Base-by-base conservation (phyloP, 1,140 invertebrate species). In the Wiebesia pumilae region DNA sequence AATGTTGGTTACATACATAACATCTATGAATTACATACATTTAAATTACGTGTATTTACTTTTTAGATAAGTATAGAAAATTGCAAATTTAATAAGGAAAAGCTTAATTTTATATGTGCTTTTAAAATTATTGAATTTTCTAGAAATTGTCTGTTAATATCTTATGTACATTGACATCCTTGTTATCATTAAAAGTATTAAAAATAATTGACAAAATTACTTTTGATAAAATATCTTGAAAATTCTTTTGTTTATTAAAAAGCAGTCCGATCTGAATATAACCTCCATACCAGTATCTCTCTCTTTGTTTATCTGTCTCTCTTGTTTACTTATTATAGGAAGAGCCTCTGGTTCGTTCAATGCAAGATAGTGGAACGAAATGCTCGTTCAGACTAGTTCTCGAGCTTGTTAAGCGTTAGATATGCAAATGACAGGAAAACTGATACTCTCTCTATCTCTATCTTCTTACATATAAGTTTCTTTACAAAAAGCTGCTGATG, bases 401-500 rank as follows among this genome's bases (percentile, higher is more conserved):
- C 79, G 67, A 85, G 84, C 84, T 85, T 85, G 84, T 85, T 78
- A 81, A 67, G 83, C 77, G 54, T 77, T 78, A 77, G 77, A 81
- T 85, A 85, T 85, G 84, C 84, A 81, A 85, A 85, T 81, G 84
- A 81, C 84, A 81, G 47, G 78, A 54, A 65, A 54, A 14, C 54
- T 73, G 43, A 65, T 40, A 14, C 43, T 58, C 62, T 82, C 65
- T 65, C 62, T 54, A 47, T 35, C 58, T 40, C 30, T 79, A 1
- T 12, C 16, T 65, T 65, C n/a, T 10, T 73, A 7, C 21, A 40
- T 9, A 40, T 73, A 33, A 35, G 19, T 73, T 40, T 1, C 1
- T 73, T 12, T 10, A 73, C 35, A 40, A 9, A 73, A 35, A 21
- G 2, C 38, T 73, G 69, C 0, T 75, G 33, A 24, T 71, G 71